Base-by-base conservation (phyloP, 2,888 invertebrate genomes). In the Sericinus montela region DNA sequence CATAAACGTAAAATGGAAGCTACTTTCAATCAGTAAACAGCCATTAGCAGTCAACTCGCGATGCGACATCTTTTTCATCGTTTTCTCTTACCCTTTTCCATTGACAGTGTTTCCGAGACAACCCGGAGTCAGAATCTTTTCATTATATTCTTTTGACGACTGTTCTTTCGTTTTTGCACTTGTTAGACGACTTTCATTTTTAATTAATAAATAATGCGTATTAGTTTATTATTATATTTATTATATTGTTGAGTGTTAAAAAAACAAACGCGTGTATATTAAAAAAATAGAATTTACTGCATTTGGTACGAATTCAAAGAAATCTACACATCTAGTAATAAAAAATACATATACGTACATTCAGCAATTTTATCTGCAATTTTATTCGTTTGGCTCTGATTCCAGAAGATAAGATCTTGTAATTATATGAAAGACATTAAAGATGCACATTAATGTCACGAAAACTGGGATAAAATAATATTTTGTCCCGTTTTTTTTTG, bases 1-100 rank as follows among this genome's bases (percentile, higher is more conserved):
- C 5, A 3, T 2, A 19, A 3, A 19, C 19, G 3, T 19, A 19
- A 19, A 25, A 25, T 6, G 25, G 25, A 25, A 5, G 4, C 1
- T 40, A 46, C 34, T 46, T 46, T 40, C 46, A 25, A 46, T 40
- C 39, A 40, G 39, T 39, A 46, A 25, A 34, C 34, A 9, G 38
- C 30, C 34, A 46, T 46, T 39, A 40, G 39, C 39, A 34, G 15
- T 40, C 15, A 23, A 39, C 11, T 5, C 25, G 25, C 1, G 6
- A 25, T 25, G 25, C 25, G 8, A 25, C 25, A 25, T 4, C 25
- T 8, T 23, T 39, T 40, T 34, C n/a, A n/a, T n/a, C n/a, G n/a
- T n/a, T n/a, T 32, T 46, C 19, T 5, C 5, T 19, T 19, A 15
- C 34, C 39, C 46, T 46, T 46, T 46, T 46, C 13, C 34, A 23